These are phyloP conservation scores for Drosophila seclusa DNA, from an alignment of 2,888 invertebrate genomes.

Conservation along the genomic window DNA sequence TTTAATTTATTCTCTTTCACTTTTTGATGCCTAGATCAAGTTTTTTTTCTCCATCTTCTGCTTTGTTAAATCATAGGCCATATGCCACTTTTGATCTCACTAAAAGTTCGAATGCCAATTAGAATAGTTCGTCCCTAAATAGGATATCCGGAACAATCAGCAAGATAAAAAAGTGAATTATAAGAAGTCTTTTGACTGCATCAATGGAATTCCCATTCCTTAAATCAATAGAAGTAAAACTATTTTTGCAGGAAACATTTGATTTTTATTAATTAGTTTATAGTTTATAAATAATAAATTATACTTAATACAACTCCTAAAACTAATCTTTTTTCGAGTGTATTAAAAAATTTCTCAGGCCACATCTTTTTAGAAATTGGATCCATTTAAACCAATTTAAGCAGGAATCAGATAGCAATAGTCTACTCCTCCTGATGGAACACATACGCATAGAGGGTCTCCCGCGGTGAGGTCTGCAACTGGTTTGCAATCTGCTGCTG, in stretches of 20 bases:
- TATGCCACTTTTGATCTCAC: constrained; percentile 71
- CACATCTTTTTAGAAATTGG: background rate
- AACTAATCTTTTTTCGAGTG: background rate
- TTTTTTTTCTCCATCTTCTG: constrained; percentile 20
- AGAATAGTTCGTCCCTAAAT: background rate
- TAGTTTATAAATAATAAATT: background rate
- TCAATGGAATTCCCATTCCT: background rate
- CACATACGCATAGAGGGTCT: too few relatives aligned
- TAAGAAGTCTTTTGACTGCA: background rate
- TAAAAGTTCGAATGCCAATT: background rate
- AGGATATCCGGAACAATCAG: background rate
- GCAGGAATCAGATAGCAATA: fast-evolving
- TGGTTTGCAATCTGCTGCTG: fast-evolving
- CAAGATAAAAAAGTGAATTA: background rate
- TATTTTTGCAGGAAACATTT: background rate
- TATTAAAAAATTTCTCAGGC: background rate
- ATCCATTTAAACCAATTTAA: background rate
- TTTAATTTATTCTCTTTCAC: constrained; percentile 77
- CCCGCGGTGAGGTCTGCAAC: fast-evolving
- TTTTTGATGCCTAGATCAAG: constrained; percentile 69
- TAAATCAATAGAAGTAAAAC: background rate
- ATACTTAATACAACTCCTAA: background rate
- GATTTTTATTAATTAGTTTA: background rate
- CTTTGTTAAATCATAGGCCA: constrained; percentile 47
- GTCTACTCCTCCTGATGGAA: fast-evolving